These are phyloP conservation scores for Monochamus alternatus DNA, from an alignment of 2,888 invertebrate genomes.

Conservation along the genomic window DNA sequence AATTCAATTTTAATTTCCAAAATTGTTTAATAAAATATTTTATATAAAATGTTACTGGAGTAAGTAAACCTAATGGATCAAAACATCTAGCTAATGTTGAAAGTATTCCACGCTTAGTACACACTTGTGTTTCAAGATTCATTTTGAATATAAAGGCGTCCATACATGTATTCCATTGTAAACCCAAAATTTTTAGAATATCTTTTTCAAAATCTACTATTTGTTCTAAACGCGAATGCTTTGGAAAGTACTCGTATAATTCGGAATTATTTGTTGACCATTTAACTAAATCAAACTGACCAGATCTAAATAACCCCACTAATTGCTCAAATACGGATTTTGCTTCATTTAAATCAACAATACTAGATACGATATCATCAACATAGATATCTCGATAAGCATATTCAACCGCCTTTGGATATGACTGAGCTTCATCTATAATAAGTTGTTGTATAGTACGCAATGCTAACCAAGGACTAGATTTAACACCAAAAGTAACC, in stretches of 20 bases:
- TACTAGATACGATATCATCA: slow-evolving; percentile 4
- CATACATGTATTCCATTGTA: slow-evolving; percentile 11
- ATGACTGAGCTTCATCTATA: background rate
- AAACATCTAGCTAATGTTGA: slow-evolving; percentile 8
- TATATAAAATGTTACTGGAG: slow-evolving; percentile 7
- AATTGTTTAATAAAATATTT: slow-evolving; percentile 17
- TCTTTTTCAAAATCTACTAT: slow-evolving; percentile 7
- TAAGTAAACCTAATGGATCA: slow-evolving; percentile 7
- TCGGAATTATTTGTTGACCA: slow-evolving; percentile 1
- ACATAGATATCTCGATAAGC: background rate
- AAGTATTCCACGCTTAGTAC: slow-evolving; percentile 10
- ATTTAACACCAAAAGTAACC: background rate
- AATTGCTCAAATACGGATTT: slow-evolving; percentile 11
- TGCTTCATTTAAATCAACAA: background rate
- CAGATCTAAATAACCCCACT: background rate
- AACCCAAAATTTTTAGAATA: slow-evolving; percentile 11
- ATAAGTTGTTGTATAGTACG: slow-evolving; percentile 6
- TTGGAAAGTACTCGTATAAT: slow-evolving; percentile 6
- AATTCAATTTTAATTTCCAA: slow-evolving; percentile 2
- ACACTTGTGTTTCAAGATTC: background rate
- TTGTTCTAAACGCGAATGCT: background rate
- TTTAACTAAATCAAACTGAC: background rate
- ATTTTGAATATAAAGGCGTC: slow-evolving; percentile 4
- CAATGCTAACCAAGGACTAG: slow-evolving; percentile 12
- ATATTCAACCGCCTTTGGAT: background rate